Conservation (phyloP, 2,797 vertebrate genomes). For the Luscinia megarhynchos region DNA sequence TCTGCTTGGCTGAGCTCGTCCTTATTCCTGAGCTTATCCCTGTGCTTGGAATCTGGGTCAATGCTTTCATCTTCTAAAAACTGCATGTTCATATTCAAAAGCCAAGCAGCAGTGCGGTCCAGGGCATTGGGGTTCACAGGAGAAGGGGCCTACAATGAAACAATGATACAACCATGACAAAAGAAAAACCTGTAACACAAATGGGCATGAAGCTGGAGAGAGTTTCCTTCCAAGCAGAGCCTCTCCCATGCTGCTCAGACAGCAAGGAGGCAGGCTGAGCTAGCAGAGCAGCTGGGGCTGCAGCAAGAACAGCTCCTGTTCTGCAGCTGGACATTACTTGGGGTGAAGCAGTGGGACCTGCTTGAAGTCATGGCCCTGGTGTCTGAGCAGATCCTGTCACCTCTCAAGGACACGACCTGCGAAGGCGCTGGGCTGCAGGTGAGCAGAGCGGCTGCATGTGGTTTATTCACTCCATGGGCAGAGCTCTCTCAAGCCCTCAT, state of each 20-base stretch:
- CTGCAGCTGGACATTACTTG: not conserved
- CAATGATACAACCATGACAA: conserved; percentile 80
- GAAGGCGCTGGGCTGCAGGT: not conserved
- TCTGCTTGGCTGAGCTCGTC: conserved; percentile 97
- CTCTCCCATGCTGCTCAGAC: not conserved
- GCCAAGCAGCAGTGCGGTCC: conserved; percentile 99
- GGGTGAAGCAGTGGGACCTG: not conserved
- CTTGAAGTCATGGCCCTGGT: accelerated
- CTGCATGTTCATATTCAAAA: conserved; percentile 99
- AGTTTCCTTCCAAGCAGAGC: conserved; percentile 17
- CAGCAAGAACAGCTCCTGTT: not conserved
- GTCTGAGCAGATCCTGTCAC: not conserved
- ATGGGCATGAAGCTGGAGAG: conserved; percentile 45
- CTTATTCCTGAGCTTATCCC: conserved; percentile 93
- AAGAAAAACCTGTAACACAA: conserved; percentile 69
- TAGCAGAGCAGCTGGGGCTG: not conserved
- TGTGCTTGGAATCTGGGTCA: conserved; percentile 91
- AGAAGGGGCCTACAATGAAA: conserved; percentile 96
- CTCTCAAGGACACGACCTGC: accelerated
- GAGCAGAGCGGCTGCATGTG: accelerated
- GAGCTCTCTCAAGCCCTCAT: not conserved
- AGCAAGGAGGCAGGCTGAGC: not conserved
- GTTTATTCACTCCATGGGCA: not conserved
- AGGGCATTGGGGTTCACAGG: conserved; percentile 98
- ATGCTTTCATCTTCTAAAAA: conserved; percentile 96